Base-by-base conservation (phyloP, 2,888 invertebrate species). In the Caradrina clavipalpis region DNA sequence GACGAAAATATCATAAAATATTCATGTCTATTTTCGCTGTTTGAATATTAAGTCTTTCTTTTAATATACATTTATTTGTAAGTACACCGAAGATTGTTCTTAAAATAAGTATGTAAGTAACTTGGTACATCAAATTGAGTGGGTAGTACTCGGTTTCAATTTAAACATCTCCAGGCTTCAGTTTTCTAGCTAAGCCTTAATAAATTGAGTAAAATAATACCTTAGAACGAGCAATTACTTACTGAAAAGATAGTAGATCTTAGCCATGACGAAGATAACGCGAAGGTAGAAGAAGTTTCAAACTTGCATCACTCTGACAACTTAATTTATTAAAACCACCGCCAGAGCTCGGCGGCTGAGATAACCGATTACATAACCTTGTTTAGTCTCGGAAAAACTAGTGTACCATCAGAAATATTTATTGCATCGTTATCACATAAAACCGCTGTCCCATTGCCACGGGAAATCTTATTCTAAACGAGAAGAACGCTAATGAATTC, bases 391-490 rank as follows among this genome's bases (percentile, higher is more conserved):
- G 21, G 70, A 81, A 80, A 78, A 78, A 72, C 65, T 72, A 70
- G 60, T 70, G 39, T 53, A 70, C 39, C 60, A 60, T 73, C 64
- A 42, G 67, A 78, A 63, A 62, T 80, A 82, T 82, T 82, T 82
- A 82, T 82, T 73, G 57, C 76, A 72, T 75, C 76, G 55, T 80
- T 77, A 76, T 55, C n/a, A 58, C 61, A 72, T 70, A 58, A 73
- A 81, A 80, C 67, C 62, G 66, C 69, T 55, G 72, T 76, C 58
- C 74, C 73, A 84, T 79, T 79, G 69, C 62, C 39, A 58, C 55
- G 64, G 70, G 51, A 80, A 83, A 81, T 78, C 72, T 75, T 76
- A 80, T 77, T 73, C 73, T 76, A 81, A 81, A 81, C 67, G 68
- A 78, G 70, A 71, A 76, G 60, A 72, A 50, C 74, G 72, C 57